phyloP scores from a whole-genome alignment of 1,140 invertebrate species.

The Triops longicaudatus region DNA sequence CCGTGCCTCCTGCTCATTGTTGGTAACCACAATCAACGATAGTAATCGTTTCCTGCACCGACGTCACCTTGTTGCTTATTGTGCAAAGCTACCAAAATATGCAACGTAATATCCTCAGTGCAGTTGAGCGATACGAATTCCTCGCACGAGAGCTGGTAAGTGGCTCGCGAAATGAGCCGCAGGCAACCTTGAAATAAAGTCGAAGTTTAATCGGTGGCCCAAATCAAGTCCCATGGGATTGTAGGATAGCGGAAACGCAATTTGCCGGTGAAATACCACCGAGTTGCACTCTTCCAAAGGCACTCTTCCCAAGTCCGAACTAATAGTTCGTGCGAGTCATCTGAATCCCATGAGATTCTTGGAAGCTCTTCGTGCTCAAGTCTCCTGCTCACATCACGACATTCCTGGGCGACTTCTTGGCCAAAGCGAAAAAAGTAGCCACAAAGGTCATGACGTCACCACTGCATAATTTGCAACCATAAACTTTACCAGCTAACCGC shows the following conservation, averaged over 20 bases:
- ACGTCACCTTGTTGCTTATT: not conserved
- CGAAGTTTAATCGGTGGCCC: not conserved
- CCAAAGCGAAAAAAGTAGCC: not conserved
- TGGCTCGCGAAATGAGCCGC: too few relatives aligned
- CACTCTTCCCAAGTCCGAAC: not conserved
- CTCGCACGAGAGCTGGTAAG: not conserved
- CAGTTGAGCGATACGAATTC: not conserved
- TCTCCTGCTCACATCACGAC: not conserved
- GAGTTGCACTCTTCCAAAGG: not conserved
- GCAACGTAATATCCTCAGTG: not conserved
- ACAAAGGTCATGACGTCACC: not conserved
- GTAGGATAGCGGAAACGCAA: not conserved
- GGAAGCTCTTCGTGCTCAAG: not conserved
- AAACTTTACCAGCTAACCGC: not conserved
- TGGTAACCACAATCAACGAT: not conserved
- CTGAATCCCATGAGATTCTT: constrained; percentile 9
- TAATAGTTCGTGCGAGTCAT: not conserved
- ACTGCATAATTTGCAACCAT: not conserved
- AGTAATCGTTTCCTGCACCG: not conserved
- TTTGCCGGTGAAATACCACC: not conserved
- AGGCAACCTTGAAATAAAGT: not conserved
- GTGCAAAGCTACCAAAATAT: not conserved
- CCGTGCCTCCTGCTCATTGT: not conserved
- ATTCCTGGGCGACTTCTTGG: not conserved
- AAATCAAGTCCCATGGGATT: not conserved